Evolutionary conservation across 1,140 invertebrate genomes (phyloP).

Genomic region (Zaprionus camerounensis): DNA sequence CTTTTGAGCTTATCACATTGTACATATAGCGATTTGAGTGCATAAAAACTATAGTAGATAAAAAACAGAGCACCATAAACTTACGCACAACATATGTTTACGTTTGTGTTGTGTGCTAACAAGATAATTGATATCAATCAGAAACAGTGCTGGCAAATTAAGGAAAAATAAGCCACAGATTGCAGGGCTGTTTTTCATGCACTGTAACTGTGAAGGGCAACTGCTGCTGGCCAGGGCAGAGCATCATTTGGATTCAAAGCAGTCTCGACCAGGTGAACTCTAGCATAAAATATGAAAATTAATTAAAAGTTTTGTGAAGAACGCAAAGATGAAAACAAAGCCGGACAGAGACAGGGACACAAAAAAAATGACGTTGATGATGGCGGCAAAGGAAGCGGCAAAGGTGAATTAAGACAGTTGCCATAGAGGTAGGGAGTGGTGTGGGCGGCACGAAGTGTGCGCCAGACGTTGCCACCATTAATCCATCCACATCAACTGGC

Average conservation of each 20-base stretch:
- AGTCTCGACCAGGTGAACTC: conserved; percentile 40
- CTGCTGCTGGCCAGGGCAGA: background rate
- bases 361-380: conserved; percentile 45
- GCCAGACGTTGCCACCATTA: conserved; percentile 72
- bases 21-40: background rate
- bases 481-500: conserved; percentile 57
- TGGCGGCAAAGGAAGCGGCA: conserved; percentile 34
- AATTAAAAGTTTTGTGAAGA: conserved; percentile 70
- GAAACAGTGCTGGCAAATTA: background rate
- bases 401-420: conserved; percentile 37
- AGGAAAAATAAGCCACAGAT: conserved; percentile 3
- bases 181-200: background rate
- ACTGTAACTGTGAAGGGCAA: no score
- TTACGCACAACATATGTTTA: background rate
- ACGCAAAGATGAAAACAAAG: conserved; percentile 46
- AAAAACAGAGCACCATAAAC: background rate
- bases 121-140: background rate
- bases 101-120: conserved; percentile 11
- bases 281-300: conserved; percentile 79
- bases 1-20: background rate
- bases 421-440: background rate
- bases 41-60: background rate
- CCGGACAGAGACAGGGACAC: conserved; percentile 27
- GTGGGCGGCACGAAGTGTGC: conserved; percentile 48
- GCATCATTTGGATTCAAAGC: conserved; percentile 19